A percentile compares a stretch with the other conserved stretches of the same genome.
These are phyloP conservation scores for Campylorhamphus procurvoides DNA, from an alignment of 2,113 vertebrate species.

Conservation along the genomic window DNA sequence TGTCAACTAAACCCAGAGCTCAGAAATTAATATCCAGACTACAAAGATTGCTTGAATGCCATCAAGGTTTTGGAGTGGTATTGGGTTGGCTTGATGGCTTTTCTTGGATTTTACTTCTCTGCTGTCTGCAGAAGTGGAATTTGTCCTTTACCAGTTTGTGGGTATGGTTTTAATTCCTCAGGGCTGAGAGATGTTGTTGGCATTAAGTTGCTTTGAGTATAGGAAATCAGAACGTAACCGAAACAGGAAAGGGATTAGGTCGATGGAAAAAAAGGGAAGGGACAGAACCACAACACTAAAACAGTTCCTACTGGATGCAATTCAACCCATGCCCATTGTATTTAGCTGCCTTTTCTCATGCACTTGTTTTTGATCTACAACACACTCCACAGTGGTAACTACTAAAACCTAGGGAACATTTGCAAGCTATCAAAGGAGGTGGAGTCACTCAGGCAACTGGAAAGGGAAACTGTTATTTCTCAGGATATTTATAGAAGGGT, in stretches of 20 bases:
- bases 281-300: background rate
- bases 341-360: slow-evolving; percentile 9
- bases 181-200: background rate
- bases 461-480: slow-evolving; percentile 65
- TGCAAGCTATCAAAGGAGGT: slow-evolving; percentile 72
- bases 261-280: slow-evolving; percentile 19
- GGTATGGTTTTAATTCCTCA: slow-evolving; percentile 11
- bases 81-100: background rate
- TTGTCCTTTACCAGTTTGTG: background rate
- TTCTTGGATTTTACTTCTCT: background rate
- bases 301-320: background rate
- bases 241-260: slow-evolving; percentile 6
- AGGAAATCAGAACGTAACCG: background rate
- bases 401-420: slow-evolving; percentile 58
- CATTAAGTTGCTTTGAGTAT: background rate
- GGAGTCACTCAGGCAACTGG: slow-evolving; percentile 62
- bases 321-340: slow-evolving; percentile 33
- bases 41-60: background rate
- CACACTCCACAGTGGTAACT: slow-evolving; percentile 6
- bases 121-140: background rate
- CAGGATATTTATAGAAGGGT: slow-evolving; percentile 78
- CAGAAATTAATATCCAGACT: background rate
- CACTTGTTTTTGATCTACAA: slow-evolving; percentile 47
- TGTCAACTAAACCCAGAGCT: background rate
- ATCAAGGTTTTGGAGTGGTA: rapidly evolving